phyloP scores from a whole-genome alignment of 2,888 invertebrate genomes.

The Taphrorychus bicolor region DNA sequence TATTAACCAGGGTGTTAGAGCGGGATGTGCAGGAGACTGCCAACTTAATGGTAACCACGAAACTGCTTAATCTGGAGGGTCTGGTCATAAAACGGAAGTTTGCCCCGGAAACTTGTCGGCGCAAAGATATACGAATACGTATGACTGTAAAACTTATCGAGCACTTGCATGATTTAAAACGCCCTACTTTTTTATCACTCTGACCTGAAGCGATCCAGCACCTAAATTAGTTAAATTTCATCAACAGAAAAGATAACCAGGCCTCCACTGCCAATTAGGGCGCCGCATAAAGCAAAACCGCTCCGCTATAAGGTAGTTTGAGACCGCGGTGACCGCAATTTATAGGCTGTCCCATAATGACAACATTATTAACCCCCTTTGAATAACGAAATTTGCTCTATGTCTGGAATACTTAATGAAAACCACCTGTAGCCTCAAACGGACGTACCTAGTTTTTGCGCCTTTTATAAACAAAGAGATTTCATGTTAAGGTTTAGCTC shows the following conservation, averaged over 20 bases:
- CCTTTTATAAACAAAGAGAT: too few species aligned
- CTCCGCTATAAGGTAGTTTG: conserved; percentile 28
- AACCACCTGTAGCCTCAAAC: conserved; percentile 47
- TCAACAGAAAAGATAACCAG: conserved; percentile 2
- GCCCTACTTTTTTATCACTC: neutral
- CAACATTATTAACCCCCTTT: conserved; percentile 49
- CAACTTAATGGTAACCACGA: conserved; percentile 24
- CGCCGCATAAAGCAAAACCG: conserved; percentile 34
- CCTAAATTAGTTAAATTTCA: conserved; percentile 9
- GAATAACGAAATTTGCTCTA: conserved; percentile 44
- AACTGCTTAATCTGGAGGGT: conserved; percentile 32
- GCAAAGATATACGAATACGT: neutral
- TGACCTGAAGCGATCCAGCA: neutral
- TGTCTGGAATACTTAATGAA: conserved; percentile 34
- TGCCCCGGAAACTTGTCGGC: conserved; percentile 6
- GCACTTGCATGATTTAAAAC: neutral
- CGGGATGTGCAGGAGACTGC: conserved; percentile 26
- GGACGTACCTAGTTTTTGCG: too few species aligned
- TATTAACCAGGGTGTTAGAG: conserved; percentile 30
- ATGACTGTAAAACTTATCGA: neutral
- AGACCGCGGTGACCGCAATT: conserved; percentile 44
- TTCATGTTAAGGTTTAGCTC: too few species aligned
- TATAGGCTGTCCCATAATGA: conserved; percentile 43
- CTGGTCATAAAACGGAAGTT: conserved; percentile 28
- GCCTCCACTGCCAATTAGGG: conserved; percentile 16